These are phyloP conservation scores for Salvelinus fontinalis DNA, from an alignment of 2,113 vertebrate species.

Conservation along the genomic window DNA sequence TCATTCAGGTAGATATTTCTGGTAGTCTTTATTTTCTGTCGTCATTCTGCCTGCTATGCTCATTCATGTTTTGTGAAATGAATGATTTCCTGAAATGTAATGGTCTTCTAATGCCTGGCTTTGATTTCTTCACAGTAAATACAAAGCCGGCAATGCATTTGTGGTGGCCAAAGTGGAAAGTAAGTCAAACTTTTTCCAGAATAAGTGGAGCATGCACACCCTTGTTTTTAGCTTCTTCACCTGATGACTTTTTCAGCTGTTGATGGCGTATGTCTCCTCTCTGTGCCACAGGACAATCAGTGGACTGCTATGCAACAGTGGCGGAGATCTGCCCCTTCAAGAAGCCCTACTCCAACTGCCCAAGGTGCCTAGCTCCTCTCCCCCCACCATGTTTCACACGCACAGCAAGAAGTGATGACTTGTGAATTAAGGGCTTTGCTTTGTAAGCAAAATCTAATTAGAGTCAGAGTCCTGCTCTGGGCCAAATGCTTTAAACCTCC, in stretches of 20 bases:
- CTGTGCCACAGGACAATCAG: conserved; percentile 74
- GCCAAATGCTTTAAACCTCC: conserved; percentile 6
- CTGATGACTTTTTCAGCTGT: conserved; percentile 4
- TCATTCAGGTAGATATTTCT: conserved; percentile 82
- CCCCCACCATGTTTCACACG: background rate
- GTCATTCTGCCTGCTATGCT: conserved; percentile 1
- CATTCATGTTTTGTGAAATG: background rate
- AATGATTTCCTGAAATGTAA: conserved; percentile 10
- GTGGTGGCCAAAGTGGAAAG: conserved; percentile 85
- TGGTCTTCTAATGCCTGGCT: background rate
- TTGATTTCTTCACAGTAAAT: conserved; percentile 81
- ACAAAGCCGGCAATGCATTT: conserved; percentile 86
- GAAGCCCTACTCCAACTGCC: conserved; percentile 80
- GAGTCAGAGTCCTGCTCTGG: background rate
- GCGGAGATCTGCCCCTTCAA: conserved; percentile 87
- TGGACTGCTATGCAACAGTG: conserved; percentile 88
- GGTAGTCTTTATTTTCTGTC: background rate
- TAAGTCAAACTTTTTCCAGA: conserved; percentile 58
- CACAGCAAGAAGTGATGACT: background rate
- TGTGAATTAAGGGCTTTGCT: background rate
- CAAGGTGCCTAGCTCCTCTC: conserved; percentile 76
- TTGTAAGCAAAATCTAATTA: conserved; percentile 4
- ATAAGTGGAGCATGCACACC: background rate
- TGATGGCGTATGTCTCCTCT: conserved; percentile 6
- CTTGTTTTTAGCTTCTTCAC: background rate